Percentiles rank a stretch among this genome's conserved stretches.
Conservation (phyloP, 1,140 invertebrate species). For the Drosophila pachea region DNA sequence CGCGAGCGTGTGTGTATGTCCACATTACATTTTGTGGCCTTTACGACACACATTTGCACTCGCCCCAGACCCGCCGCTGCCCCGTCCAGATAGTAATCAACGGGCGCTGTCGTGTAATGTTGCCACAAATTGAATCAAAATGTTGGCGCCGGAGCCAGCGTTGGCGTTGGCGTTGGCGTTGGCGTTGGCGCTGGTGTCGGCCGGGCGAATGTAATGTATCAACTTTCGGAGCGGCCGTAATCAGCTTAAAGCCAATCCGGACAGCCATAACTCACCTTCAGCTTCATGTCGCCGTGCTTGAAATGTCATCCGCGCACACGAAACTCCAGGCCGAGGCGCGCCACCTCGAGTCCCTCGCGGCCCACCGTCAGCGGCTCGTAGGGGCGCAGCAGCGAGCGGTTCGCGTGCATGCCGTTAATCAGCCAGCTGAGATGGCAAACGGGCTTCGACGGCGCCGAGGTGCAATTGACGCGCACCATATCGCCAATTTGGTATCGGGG, state of each 20-base stretch:
- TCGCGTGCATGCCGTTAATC: constrained; percentile 91
- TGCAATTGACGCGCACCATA: constrained; percentile 90
- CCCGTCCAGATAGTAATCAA: constrained; percentile 66
- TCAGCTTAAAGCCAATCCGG: constrained; percentile 52
- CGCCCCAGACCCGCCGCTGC: neutral
- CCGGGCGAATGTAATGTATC: constrained; percentile 55
- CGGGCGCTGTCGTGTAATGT: constrained; percentile 73
- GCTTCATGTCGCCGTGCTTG: constrained; percentile 89
- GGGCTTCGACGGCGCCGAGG: constrained; percentile 89
- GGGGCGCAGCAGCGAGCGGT: constrained; percentile 75
- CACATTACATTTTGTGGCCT: constrained; percentile 68
- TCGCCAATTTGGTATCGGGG: constrained; percentile 90
- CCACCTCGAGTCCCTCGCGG: constrained; percentile 83
- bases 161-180: constrained; percentile 49
- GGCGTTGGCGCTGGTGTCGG: constrained; percentile 20
- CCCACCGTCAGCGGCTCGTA: constrained; percentile 74
- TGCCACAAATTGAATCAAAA: constrained; percentile 73
- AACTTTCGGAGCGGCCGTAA: constrained; percentile 58
- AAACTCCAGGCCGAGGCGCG: constrained; percentile 87
- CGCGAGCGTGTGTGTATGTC: constrained; percentile 28
- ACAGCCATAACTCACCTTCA: constrained; percentile 82
- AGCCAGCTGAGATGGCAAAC: constrained; percentile 91
- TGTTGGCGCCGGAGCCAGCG: constrained; percentile 12
- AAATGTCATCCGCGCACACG: constrained; percentile 88
- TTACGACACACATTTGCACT: constrained; percentile 71